These are phyloP conservation scores for Artibeus jamaicensis DNA, from an alignment of 2,797 vertebrate genomes.

Conservation along the genomic window DNA sequence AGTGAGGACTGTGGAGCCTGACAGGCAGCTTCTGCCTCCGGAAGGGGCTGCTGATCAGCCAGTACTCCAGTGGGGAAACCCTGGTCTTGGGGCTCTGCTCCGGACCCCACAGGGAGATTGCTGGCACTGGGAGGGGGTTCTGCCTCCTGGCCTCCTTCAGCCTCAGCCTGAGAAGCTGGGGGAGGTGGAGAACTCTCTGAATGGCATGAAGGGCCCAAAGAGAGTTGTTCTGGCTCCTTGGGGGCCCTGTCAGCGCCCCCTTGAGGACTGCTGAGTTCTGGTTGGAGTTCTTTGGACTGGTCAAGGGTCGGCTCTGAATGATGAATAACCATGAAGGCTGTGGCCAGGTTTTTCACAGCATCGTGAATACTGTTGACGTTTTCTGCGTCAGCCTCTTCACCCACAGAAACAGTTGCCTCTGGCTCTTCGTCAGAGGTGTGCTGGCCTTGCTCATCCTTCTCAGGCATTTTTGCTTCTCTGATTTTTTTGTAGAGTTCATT, in stretches of 20 bases:
- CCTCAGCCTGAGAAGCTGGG: constrained; percentile 2
- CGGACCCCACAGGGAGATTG: accelerated
- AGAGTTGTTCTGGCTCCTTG: not conserved
- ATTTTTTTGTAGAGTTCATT: constrained; percentile 92
- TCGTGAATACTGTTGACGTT: constrained; percentile 78
- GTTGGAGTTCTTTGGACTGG: constrained; percentile 16
- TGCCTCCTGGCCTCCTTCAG: not conserved
- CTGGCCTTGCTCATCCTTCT: constrained; percentile 57
- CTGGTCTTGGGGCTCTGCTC: not conserved
- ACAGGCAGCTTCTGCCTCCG: not conserved
- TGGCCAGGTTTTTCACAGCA: constrained; percentile 87
- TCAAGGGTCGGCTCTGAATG: constrained; percentile 45
- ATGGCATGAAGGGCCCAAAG: not conserved
- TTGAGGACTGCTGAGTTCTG: not conserved
- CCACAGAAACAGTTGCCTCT: constrained; percentile 39
- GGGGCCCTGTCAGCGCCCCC: accelerated
- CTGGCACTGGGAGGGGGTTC: not conserved
- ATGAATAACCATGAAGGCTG: constrained; percentile 82
- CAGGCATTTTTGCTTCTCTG: constrained; percentile 86
- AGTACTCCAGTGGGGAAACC: not conserved
- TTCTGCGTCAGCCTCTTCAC: constrained; percentile 53
- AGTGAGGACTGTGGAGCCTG: not conserved
- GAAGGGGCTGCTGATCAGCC: not conserved
- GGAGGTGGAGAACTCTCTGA: not conserved
- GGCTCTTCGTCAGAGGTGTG: constrained; percentile 46